Percentiles rank a stretch among this genome's conserved stretches.
Evolutionary conservation across 2,113 vertebrate species (phyloP).

Genomic region (Lophochroa leadbeateri): DNA sequence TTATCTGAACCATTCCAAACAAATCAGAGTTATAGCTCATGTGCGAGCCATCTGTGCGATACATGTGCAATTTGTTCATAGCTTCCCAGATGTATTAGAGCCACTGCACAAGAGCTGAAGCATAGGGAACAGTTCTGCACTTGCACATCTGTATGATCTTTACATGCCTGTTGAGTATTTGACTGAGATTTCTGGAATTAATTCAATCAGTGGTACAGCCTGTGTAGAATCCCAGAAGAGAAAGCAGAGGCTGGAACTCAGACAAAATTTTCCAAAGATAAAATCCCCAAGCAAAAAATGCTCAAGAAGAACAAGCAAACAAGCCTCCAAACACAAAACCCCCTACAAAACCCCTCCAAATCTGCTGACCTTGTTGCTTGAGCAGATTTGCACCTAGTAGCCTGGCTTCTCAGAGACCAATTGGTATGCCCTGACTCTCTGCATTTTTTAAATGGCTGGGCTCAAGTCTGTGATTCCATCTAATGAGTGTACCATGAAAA

Average conservation of each 20-base stretch:
- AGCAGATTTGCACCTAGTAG: neutral
- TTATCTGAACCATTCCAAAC: neutral
- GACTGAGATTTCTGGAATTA: neutral
- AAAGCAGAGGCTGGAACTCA: neutral
- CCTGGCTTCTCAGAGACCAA: fast-evolving
- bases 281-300: neutral
- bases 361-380: neutral
- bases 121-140: neutral
- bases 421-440: neutral
- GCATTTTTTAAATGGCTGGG: neutral
- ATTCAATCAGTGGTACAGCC: neutral
- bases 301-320: neutral
- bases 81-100: neutral
- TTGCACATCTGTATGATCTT: neutral
- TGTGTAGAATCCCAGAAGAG: neutral
- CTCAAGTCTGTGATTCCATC: neutral
- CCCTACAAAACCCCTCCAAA: neutral
- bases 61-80: neutral
- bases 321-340: neutral
- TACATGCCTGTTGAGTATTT: neutral
- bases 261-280: neutral
- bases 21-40: neutral
- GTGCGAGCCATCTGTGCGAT: neutral
- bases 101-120: neutral
- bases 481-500: neutral